Evolutionary conservation across 2,888 invertebrate species (phyloP), one percentile per base, ranked within the genome.

Genomic region (Neoascia interrupta): DNA sequence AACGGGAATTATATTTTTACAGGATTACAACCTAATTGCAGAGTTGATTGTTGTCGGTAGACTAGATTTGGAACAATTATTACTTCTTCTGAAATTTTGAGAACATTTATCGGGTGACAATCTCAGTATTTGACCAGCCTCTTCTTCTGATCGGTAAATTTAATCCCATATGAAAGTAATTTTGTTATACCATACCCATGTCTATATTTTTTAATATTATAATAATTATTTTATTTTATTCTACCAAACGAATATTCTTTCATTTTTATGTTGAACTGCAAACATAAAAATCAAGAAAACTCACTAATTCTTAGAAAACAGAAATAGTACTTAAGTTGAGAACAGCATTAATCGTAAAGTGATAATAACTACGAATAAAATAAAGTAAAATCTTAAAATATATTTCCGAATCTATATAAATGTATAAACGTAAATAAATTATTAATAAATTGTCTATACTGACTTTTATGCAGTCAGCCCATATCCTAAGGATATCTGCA

Each of bases 401-500:
- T 53, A 19, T 15, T 31, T 36, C 36, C 13, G 3, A 45, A 49
- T 15, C 10, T 5, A 34, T 4, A 36, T 0, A 28, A 16, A 36
- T n/a, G n/a, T n/a, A n/a, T n/a, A 47, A 11, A 19, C 10, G 13
- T 3, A 21, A 60, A 26, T 16, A 41, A 19, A 18, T 3, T 10
- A 19, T 8, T 28, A 56, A 28, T 13, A 45, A 31, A 45, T 13
- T 8, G 6, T 45, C 11, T 19, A 39, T 26, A 10, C 47, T 53
- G 34, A 21, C 64, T 34, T 43, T 36, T 37, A 13, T 21, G 19
- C 21, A 51, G 36, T 72, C 60, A 49, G 76, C 19, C n/a, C 36
- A 66, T 66, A 66, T 72, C 72, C 66, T 60, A 79, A 66, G 60
- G 72, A 79, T 79, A 66, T 72, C 23, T 61, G 61, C 54, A 49